phyloP scores from a whole-genome alignment of 2,797 vertebrate genomes.

The Novumbra hubbsi region DNA sequence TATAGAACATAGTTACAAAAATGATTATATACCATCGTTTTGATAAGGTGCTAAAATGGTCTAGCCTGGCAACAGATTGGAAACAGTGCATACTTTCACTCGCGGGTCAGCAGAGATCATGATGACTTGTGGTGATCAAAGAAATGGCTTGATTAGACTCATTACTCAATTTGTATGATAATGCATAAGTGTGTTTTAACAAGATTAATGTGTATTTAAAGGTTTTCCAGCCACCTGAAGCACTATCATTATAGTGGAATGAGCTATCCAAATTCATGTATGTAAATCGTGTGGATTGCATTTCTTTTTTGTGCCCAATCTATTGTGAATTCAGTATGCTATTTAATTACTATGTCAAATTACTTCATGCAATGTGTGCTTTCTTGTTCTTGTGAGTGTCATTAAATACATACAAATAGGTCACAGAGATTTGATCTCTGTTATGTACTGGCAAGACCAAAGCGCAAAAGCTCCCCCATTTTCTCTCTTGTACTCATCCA shows the following conservation, averaged over 20 bases:
- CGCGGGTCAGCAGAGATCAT: conserved; percentile 10
- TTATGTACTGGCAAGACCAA: conserved; percentile 61
- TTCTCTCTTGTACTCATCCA: neutral
- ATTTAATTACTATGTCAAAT: conserved; percentile 6
- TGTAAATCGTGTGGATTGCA: neutral
- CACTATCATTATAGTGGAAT: neutral
- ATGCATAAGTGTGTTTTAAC: conserved; percentile 45
- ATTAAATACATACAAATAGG: conserved; percentile 31
- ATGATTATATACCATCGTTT: neutral
- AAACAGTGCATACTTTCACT: neutral
- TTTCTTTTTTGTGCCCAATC: neutral
- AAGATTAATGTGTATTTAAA: conserved; percentile 34
- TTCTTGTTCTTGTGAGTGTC: neutral
- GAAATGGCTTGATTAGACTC: conserved; percentile 51
- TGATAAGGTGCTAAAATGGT: neutral
- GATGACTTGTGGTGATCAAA: conserved; percentile 35
- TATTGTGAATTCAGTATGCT: neutral
- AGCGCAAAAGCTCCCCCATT: conserved; percentile 33
- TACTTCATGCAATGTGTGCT: neutral
- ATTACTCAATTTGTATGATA: conserved; percentile 61
- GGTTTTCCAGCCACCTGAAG: conserved; percentile 32
- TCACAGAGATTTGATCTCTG: conserved; percentile 51
- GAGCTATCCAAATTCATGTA: neutral
- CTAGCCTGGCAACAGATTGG: no score
- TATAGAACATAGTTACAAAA: neutral